A percentile compares a stretch with the other conserved stretches of the same genome.
These are phyloP conservation scores for Drosophila gaucha DNA, from an alignment of 2,888 invertebrate genomes.

Conservation along the genomic window DNA sequence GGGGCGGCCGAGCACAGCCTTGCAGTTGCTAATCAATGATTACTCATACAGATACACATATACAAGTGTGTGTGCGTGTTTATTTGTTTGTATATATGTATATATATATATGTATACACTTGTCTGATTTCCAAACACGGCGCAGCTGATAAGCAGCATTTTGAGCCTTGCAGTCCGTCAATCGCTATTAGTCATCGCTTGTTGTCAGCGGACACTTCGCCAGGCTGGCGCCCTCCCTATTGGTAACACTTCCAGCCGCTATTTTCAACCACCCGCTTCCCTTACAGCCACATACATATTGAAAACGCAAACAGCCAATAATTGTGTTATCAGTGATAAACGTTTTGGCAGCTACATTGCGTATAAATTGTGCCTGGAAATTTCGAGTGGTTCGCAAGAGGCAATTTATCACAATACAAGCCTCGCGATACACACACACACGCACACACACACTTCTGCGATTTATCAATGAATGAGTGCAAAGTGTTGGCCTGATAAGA, in stretches of 20 bases:
- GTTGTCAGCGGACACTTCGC: conserved; percentile 38
- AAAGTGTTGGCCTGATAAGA: conserved; percentile 58
- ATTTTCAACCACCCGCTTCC: conserved; percentile 18
- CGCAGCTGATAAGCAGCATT: conserved; percentile 59
- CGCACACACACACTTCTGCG: background rate
- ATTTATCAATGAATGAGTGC: conserved; percentile 72
- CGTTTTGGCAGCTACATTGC: conserved; percentile 15
- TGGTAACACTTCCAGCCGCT: background rate
- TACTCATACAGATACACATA: conserved; percentile 53
- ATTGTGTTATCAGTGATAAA: conserved; percentile 50
- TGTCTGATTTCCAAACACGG: conserved; percentile 73
- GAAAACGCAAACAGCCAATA: conserved; percentile 17
- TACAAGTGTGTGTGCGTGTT: background rate
- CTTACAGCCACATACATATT: conserved; percentile 16
- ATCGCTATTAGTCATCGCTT: conserved; percentile 46
- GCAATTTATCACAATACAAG: conserved; percentile 35
- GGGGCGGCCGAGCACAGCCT: conserved; percentile 21
- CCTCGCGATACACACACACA: background rate
- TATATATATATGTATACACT: conserved; percentile 55
- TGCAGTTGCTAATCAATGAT: conserved; percentile 71
- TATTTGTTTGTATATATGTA: background rate
- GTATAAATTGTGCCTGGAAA: conserved; percentile 36
- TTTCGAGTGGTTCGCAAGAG: conserved; percentile 39
- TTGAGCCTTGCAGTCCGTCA: conserved; percentile 49
- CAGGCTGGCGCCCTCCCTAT: conserved; percentile 26